Evolutionary conservation across 2,113 vertebrate species (phyloP), one percentile per base, ranked within the genome.

Genomic region (Alethe castanea): DNA sequence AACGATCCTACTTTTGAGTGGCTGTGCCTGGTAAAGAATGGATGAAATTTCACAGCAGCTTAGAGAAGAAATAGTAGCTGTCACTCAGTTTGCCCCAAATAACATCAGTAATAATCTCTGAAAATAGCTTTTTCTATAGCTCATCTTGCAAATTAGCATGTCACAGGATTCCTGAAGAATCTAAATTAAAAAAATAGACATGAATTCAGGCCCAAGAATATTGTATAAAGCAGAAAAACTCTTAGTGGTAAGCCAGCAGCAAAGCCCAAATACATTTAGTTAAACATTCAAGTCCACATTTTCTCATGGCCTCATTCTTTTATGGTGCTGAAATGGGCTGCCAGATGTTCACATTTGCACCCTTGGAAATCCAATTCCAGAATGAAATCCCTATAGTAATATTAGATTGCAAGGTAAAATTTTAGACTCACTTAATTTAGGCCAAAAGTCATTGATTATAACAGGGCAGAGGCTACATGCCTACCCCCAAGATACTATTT

Each of bases 71-170:
- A 92, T 44, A 88, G 67, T 86, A 90, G 29, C 79, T 91, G 81
- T 93, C 92, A 92, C 88, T 97, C 90, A 97, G 47, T 81, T 94
- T 97, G 83, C 73, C 92, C 95, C 92, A 93, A 91, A 93, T 82
- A 95, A 97, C 80, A 92, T 74, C 47, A 94, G 26, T 64, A 89
- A 92, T 80, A 96, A 95, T 69, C 74, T 95, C 92, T 94, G 80
- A 87, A 96, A 94, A 95, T 93, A 81, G 57, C 48, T 94, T 72
- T 94, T 92, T 92, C 67, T 92, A n/a, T 82, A 83, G 80, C 69
- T 94, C 60, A 42, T 88, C 83, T 80, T 88, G 47, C 56, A 92
- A 92, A 90, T 86, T 50, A 92, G 62, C 86, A 71, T 78, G 76
- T 88, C 80, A 81, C 31, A 81, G 67, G 61, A 92, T 90, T 92